Percentiles rank a stretch among this genome's conserved stretches.
These are phyloP conservation scores for Scolopax rusticola DNA, from an alignment of 2,797 vertebrate species.

Conservation along the genomic window DNA sequence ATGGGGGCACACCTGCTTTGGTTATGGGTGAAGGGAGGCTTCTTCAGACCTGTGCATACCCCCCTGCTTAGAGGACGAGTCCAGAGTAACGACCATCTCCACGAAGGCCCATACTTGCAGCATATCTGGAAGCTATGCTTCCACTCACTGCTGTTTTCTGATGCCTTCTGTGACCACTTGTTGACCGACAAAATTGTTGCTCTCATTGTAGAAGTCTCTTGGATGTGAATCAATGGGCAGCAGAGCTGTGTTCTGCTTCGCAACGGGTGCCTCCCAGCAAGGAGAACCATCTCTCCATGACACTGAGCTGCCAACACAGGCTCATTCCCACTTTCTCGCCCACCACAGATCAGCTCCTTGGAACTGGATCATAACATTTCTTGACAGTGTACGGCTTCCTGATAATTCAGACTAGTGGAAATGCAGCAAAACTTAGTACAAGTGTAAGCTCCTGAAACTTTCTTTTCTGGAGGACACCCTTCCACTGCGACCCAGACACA, in stretches of 20 bases:
- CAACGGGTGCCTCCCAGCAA: not conserved
- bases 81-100: not conserved
- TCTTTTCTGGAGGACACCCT: not conserved
- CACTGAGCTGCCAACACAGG: fast-evolving
- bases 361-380: not conserved
- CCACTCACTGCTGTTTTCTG: not conserved
- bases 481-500: fast-evolving
- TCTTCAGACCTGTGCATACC: not conserved
- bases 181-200: not conserved
- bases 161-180: not conserved
- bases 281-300: not conserved
- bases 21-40: not conserved
- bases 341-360: fast-evolving
- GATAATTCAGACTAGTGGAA: not conserved
- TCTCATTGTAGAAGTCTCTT: not conserved
- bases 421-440: not conserved
- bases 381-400: not conserved
- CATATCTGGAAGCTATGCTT: not conserved
- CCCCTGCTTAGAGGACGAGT: fast-evolving
- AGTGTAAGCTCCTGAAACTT: not conserved
- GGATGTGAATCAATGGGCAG: not conserved
- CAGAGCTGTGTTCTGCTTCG: fast-evolving
- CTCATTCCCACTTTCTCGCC: fast-evolving
- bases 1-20: fast-evolving
- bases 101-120: not conserved